A percentile compares a stretch with the other conserved stretches of the same genome.
Evolutionary conservation across 2,113 vertebrate genomes (phyloP).

Genomic region (Grallaria varia): DNA sequence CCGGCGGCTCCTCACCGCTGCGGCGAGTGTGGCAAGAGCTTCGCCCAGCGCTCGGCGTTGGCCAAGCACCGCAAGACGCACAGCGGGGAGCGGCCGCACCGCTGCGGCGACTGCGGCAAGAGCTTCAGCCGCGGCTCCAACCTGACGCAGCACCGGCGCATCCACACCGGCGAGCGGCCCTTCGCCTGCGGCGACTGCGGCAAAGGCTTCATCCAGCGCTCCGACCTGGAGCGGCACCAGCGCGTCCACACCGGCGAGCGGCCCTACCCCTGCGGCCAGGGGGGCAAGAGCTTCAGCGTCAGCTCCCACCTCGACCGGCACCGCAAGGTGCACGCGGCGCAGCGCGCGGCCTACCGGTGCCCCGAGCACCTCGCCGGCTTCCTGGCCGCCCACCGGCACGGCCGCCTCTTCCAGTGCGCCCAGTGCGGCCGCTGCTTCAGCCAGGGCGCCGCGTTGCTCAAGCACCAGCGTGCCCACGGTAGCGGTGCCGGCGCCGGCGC

Average conservation of each 20-base stretch:
- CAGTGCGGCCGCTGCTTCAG: background rate
- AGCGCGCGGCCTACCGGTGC: background rate
- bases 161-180: background rate
- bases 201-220: no score
- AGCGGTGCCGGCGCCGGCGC: no score
- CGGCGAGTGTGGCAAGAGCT: constrained; percentile 27
- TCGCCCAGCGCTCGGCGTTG: constrained; percentile 37
- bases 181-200: background rate
- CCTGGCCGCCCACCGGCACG: background rate
- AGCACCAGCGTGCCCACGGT: background rate
- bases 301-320: constrained; percentile 34
- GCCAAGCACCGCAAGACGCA: constrained; percentile 49
- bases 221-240: constrained; percentile 63
- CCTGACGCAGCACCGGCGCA: constrained; percentile 51
- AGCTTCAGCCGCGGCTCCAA: constrained; percentile 51
- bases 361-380: background rate
- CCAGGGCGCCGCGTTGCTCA: background rate
- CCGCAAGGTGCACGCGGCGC: background rate
- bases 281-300: constrained; percentile 31
- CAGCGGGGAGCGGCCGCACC: background rate
- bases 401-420: background rate
- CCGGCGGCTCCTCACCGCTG: no score
- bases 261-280: background rate
- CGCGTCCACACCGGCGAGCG: background rate
- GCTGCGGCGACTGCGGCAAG: constrained; percentile 8